Base-by-base conservation (phyloP, 1,140 invertebrate species). In the Andricus grossulariae region DNA sequence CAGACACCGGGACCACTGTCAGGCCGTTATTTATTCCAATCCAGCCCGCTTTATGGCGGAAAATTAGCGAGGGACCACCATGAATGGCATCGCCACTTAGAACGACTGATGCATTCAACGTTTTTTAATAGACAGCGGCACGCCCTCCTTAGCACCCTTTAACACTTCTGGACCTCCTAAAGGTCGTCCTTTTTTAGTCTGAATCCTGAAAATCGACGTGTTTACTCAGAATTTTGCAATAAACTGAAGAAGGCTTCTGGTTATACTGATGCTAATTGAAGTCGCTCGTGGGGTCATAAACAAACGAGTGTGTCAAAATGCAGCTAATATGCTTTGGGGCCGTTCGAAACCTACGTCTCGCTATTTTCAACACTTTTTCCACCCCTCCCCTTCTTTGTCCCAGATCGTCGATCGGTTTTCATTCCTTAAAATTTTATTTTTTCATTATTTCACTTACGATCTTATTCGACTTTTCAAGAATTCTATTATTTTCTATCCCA, bases 81-180 rank as follows among this genome's bases (percentile, higher is more conserved):
- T 84, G 82, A 88, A 89, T 85, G 74, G 74, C 77, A 81, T 87
- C 83, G 83, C 85, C 87, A 88, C 87, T 89, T 89, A 89, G 86
- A 85, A 74, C 84, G 81, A 39, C 74, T 80, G 86, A 82, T 84
- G 86, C 82, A 86, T 88, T 88, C 83, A 82, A 72, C 57, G 78
- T 51, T 84, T 85, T 85, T 86, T 84, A 85, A 87, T 83, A 85
- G 77, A 39, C 81, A 72, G 60, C 79, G 86, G 84, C 87, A 88
- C 87, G 87, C 87, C 88, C 85, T 88, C 87, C 87, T 89, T 88
- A 89, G 87, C 88, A 84, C 84, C 87, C 87, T 85, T 89, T 89
- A 88, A 88, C 87, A 86, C 86, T 82, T 87, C 32, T 21, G 82
- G 79, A 76, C 66, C 80, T 75, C 51, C 71, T 83, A 81, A 15